Conservation (phyloP, 2,113 vertebrate genomes). For the Tenrec ecaudatus region DNA sequence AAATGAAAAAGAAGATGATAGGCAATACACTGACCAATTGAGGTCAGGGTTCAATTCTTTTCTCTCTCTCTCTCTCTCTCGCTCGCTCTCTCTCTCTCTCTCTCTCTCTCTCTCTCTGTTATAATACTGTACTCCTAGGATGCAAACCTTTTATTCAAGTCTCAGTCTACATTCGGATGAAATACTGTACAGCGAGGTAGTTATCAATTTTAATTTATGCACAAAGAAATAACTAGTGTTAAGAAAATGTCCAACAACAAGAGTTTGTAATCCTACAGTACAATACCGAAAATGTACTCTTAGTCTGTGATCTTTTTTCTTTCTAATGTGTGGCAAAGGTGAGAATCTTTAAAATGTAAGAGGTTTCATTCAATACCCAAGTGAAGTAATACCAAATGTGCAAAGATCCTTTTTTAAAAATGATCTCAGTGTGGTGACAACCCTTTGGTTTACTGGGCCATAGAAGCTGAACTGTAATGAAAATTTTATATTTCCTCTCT, state of each 20-base stretch:
- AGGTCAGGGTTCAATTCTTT: slow-evolving; percentile 61
- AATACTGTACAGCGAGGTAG: slow-evolving; percentile 62
- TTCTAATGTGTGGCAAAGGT: slow-evolving; percentile 75
- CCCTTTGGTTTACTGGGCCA: too few relatives aligned
- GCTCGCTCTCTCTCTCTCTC: too few relatives aligned
- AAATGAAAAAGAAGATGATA: slow-evolving; percentile 63
- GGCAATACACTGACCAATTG: slow-evolving; percentile 45
- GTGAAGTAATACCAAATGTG: too few relatives aligned
- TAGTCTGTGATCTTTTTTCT: slow-evolving; percentile 76
- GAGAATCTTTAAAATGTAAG: slow-evolving; percentile 78
- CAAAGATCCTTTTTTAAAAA: too few relatives aligned
- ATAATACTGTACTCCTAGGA: slow-evolving; percentile 50
- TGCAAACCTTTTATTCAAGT: slow-evolving; percentile 41
- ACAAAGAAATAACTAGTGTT: slow-evolving; percentile 71
- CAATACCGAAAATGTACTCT: slow-evolving; percentile 72
- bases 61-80: background rate
- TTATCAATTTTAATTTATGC: slow-evolving; percentile 74
- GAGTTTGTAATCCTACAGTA: slow-evolving; percentile 68
- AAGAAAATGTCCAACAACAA: slow-evolving; percentile 82
- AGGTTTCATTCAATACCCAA: background rate
- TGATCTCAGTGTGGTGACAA: too few relatives aligned
- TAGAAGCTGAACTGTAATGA: too few relatives aligned
- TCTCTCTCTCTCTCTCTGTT: background rate
- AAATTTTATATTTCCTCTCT: too few relatives aligned
- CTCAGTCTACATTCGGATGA: slow-evolving; percentile 60